Base-by-base conservation (phyloP, 2,888 invertebrate species). In the Mythimna loreyi region DNA sequence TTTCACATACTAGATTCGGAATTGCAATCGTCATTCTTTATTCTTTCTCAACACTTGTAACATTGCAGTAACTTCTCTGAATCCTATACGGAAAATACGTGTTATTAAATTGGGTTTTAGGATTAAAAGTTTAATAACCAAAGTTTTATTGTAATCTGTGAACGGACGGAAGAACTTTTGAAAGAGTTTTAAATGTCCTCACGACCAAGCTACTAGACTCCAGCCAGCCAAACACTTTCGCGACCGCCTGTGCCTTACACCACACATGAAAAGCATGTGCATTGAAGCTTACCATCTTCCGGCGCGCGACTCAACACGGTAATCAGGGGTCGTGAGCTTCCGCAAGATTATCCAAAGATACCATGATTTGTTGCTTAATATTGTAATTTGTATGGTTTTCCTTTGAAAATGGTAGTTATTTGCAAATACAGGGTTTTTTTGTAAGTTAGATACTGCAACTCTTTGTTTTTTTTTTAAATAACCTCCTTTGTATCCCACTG, bases 321-420 rank as follows among this genome's bases (percentile, higher is more conserved):
- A 80, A 80, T 75, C 72, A 69, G 59, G 50, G 50, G 69, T 57
- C 43, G n/a, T 28, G 56, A 50, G 62, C 56, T 82, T 82, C 82
- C 80, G 72, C 9, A 11, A 23, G 7, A 67, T 67, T 58, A 64
- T 68, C 67, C 57, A 8, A 71, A 55, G 60, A 61, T 56, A 53
- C 0, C 1, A 11, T 9, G 9, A 64, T 55, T 13, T 47, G 40
- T 62, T 62, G 70, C 21, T n/a, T 30, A 62, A 62, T 53, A 16
- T 21, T 50, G 9, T 43, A 1, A 49, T 56, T 2, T 21, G 36
- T 13, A 28, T 36, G 0, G 9, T 21, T 28, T n/a, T 36, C 21
- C 7, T 55, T 28, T 67, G 43, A 43, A 19, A 28, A 4, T 23
- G 9, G 40, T 60, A 36, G 16, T 7, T 62, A 7, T 9, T 53